These are phyloP conservation scores for Pinctada fucata DNA, from an alignment of 2,888 invertebrate genomes.

Conservation along the genomic window DNA sequence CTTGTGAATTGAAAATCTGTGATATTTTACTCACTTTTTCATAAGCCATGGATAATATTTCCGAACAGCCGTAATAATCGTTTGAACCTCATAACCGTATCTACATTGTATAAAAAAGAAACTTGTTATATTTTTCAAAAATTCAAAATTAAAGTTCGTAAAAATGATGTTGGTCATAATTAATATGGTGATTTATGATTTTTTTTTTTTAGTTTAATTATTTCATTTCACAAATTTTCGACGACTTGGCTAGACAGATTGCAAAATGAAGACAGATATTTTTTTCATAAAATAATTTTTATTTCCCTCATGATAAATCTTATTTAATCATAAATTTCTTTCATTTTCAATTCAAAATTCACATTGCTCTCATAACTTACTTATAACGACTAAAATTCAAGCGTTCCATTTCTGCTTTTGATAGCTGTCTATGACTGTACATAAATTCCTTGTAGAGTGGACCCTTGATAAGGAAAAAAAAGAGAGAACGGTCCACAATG, in stretches of 20 bases:
- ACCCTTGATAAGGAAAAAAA: conserved; percentile 80
- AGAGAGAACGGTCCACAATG: neutral
- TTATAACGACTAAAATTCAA: conserved; percentile 85
- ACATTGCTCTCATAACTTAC: conserved; percentile 42
- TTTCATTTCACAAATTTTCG: too few relatives aligned
- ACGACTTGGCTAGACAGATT: too few relatives aligned
- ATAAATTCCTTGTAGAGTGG: conserved; percentile 86
- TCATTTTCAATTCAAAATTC: too few relatives aligned
- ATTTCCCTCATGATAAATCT: too few relatives aligned
- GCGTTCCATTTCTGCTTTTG: conserved; percentile 84
- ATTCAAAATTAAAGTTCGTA: neutral
- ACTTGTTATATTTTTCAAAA: neutral
- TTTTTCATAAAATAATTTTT: too few relatives aligned
- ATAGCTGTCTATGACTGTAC: conserved; percentile 85
- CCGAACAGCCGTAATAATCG: conserved; percentile 86
- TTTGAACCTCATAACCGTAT: conserved; percentile 89
- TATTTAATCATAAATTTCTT: too few relatives aligned
- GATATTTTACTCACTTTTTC: conserved; percentile 79
- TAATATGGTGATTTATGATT: too few relatives aligned
- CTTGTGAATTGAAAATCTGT: too few relatives aligned
- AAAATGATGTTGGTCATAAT: too few relatives aligned
- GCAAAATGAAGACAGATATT: too few relatives aligned
- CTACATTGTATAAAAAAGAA: conserved; percentile 51
- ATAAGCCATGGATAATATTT: conserved; percentile 88
- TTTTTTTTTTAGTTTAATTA: too few relatives aligned